Evolutionary conservation across 1,140 invertebrate genomes (phyloP).

Genomic region (Rhyzopertha dominica): DNA sequence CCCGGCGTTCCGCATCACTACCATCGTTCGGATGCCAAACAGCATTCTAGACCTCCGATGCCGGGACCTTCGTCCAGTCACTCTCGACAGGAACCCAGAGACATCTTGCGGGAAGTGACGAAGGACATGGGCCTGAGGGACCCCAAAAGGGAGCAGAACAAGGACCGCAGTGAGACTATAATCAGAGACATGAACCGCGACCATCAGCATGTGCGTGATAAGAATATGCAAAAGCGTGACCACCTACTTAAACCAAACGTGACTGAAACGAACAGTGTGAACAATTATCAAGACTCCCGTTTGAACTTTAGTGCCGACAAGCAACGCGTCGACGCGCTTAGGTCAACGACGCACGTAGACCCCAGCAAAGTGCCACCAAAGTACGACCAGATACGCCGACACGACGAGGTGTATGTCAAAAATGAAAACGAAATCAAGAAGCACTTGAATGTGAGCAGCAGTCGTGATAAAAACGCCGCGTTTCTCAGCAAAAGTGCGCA

Average conservation of each 20-base stretch:
- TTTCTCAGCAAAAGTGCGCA: constrained; percentile 31
- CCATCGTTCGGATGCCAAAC: constrained; percentile 36
- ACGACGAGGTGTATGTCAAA: constrained; percentile 29
- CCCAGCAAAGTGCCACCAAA: constrained; percentile 30
- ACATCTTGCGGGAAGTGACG: constrained; percentile 31
- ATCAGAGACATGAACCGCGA: constrained; percentile 1
- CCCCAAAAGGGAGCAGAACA: constrained; percentile 16
- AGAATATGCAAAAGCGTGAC: constrained; percentile 33
- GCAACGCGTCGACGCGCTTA: constrained; percentile 2
- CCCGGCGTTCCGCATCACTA: constrained; percentile 30
- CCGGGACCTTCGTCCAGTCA: constrained; percentile 8
- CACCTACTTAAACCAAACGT: constrained; percentile 28
- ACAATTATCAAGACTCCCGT: constrained; percentile 16
- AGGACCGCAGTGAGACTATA: constrained; percentile 17
- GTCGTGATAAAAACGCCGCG: constrained; percentile 26
- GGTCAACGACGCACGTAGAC: constrained; percentile 10
- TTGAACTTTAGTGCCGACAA: constrained; percentile 3
- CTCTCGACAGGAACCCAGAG: constrained; percentile 24
- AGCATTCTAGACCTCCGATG: constrained; percentile 28
- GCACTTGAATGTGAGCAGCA: constrained; percentile 29
- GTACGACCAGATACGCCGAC: constrained; percentile 24
- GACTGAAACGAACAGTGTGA: constrained; percentile 29
- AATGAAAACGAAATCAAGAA: constrained; percentile 35
- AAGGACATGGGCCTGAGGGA: constrained; percentile 27
- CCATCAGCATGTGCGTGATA: constrained; percentile 19